Base-by-base conservation (phyloP, 2,888 invertebrate species). In the Cecidostiba fungosa region DNA sequence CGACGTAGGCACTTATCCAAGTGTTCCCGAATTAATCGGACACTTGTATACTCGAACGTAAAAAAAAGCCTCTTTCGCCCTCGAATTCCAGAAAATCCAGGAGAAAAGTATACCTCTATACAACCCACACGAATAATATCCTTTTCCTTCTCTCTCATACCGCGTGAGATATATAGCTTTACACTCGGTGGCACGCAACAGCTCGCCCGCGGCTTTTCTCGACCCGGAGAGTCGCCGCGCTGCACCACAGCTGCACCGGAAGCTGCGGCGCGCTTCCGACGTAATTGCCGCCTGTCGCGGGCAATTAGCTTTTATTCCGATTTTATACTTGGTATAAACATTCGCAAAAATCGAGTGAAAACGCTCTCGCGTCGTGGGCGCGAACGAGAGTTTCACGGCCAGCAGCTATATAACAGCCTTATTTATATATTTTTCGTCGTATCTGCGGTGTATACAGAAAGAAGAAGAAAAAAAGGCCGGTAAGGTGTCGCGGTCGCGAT, bases 341-440 rank as follows among this genome's bases (percentile, higher is more conserved):
- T 26, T 4, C n/a, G 59, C n/a, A 62, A 79, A 62, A 79, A 82
- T 76, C 50, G 50, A 82, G 74, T 26, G 79, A 79, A 85, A 79
- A 26, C 14, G n/a, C n/a, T n/a, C 43, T 50, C 74, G 73, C 62
- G n/a, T n/a, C n/a, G n/a, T n/a, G n/a, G n/a, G n/a, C n/a, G n/a
- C 73, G 73, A 78, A 66, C 78, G 78, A 74, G 72, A 79, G 81
- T 85, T 84, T 84, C 84, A 84, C 84, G 79, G 84, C 66, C 84
- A 69, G 66, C 16, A 81, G 80, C 77, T 80, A 32, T 29, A 23
- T 39, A 39, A 29, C 26, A 29, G 19, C 10, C 36, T 78, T 16
- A 14, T 16, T n/a, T n/a, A 3, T 10, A 12, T 29, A 74, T 74
- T 85, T 85, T 85, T 80, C 79, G 79, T 29, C 74, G 50, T 19